These are phyloP conservation scores for Herminia tarsipennalis DNA, from an alignment of 2,888 invertebrate genomes.

Conservation along the genomic window DNA sequence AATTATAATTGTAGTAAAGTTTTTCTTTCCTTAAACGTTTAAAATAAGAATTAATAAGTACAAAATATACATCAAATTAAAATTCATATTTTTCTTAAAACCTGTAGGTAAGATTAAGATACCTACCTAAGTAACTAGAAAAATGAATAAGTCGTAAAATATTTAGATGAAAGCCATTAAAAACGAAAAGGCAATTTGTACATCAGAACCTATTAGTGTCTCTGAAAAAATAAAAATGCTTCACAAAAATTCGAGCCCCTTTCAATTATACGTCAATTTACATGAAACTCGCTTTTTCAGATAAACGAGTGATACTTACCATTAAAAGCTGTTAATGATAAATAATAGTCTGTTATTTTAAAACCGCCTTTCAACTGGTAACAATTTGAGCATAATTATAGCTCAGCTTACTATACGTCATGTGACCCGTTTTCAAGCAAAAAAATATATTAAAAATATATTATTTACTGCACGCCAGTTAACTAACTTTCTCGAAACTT, in stretches of 20 bases:
- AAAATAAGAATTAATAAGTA: too few species aligned
- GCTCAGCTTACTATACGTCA: neutral
- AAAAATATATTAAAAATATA: conserved; percentile 6
- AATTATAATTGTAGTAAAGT: too few species aligned
- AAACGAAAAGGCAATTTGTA: too few species aligned
- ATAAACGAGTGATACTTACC: neutral
- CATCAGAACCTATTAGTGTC: neutral
- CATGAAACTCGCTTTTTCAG: neutral
- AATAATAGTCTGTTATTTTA: conserved; percentile 4
- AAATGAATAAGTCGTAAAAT: neutral
- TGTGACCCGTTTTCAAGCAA: neutral
- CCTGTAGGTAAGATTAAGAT: too few species aligned
- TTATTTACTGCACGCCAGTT: conserved; percentile 2
- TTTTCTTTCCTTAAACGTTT: too few species aligned
- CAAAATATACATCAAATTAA: too few species aligned
- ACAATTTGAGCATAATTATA: conserved; percentile 1
- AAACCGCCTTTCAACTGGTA: too few species aligned
- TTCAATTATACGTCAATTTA: conserved; percentile 5
- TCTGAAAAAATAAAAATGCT: neutral
- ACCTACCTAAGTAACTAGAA: too few species aligned
- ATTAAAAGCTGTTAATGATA: neutral
- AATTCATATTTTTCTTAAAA: too few species aligned
- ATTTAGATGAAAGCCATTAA: neutral
- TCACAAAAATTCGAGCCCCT: neutral
- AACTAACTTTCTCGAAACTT: conserved; percentile 9